Conservation (phyloP, 2,888 invertebrate genomes). For the Timandra comae region DNA sequence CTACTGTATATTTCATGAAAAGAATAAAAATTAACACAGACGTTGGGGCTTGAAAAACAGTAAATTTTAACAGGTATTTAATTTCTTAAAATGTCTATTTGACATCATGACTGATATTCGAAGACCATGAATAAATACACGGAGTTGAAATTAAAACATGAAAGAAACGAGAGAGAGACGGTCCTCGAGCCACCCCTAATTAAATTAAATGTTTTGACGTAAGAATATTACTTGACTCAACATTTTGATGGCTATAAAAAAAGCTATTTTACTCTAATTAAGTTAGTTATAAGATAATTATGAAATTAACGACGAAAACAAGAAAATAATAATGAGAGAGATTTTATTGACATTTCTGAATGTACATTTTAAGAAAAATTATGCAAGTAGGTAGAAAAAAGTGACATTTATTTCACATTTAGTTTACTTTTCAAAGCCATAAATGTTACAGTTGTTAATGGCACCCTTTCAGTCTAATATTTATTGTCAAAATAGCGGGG, state of each 20-base stretch:
- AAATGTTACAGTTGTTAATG: slow-evolving; percentile 7
- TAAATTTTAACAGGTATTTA: too few relatives aligned
- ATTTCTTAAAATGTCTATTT: neutral
- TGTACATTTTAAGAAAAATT: too few relatives aligned
- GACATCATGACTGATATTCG: neutral
- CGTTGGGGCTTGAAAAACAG: too few relatives aligned
- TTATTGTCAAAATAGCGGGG: slow-evolving; percentile 31
- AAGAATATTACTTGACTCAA: slow-evolving; percentile 20
- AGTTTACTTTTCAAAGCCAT: too few relatives aligned
- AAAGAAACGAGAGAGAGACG: neutral
- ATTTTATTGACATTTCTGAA: too few relatives aligned
- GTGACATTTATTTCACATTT: too few relatives aligned
- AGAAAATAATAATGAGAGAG: too few relatives aligned
- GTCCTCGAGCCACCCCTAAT: slow-evolving; percentile 5
- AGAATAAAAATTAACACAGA: too few relatives aligned
- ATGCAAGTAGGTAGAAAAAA: too few relatives aligned
- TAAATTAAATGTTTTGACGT: slow-evolving; percentile 19
- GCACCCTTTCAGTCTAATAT: slow-evolving; percentile 11
- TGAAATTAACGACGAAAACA: neutral
- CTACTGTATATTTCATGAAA: too few relatives aligned
- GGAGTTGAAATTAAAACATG: neutral
- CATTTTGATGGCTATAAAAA: slow-evolving; percentile 19
- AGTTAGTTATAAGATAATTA: slow-evolving; percentile 2
- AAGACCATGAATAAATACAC: slow-evolving; percentile 1
- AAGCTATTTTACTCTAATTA: slow-evolving; percentile 16